Evolutionary conservation across 2,888 invertebrate species (phyloP), one percentile per base, ranked within the genome.

Genomic region (Yponomeuta plumbellus): DNA sequence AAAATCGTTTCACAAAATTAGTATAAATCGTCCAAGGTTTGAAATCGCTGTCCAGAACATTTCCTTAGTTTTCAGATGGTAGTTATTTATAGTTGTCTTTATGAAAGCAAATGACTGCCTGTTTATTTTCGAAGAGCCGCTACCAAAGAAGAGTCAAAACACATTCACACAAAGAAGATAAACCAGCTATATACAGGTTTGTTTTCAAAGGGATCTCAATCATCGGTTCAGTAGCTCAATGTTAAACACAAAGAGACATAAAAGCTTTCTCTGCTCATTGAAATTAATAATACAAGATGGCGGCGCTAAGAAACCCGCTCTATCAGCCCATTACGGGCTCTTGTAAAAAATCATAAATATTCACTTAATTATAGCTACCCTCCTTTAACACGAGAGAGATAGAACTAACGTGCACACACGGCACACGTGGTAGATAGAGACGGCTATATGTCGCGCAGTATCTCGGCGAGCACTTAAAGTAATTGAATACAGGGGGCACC

Each of bases 261-360:
- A 66, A 66, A 70, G 61, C 61, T 72, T 70, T 70, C 68, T 72
- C 74, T 74, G 80, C 79, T 85, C 84, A 84, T 85, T 79, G 75
- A 74, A 81, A 80, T 82, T 85, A 86, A 86, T 86, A 80, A 79
- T 79, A 72, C 76, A 84, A 84, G 74, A 83, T 84, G 80, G 82
- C 81, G 67, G 76, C 73, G 71, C 70, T 74, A 70, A 74, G 75
- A 76, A 79, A 77, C 71, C 69, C 71, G 76, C 80, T 83, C 83
- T 83, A 85, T 85, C 80, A 80, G 84, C 76, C 81, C 80, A 83
- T 88, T 83, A 86, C 82, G 56, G 13, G 26, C 80, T 85, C 81
- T 83, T 81, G 82, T 85, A 85, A 88, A 88, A 88, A 88, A 88
- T 88, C 86, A 87, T 88, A 88, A 87, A 86, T 87, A 83, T 84